phyloP scores from a whole-genome alignment of 2,888 invertebrate genomes.

The Athripsodes cinereus region DNA sequence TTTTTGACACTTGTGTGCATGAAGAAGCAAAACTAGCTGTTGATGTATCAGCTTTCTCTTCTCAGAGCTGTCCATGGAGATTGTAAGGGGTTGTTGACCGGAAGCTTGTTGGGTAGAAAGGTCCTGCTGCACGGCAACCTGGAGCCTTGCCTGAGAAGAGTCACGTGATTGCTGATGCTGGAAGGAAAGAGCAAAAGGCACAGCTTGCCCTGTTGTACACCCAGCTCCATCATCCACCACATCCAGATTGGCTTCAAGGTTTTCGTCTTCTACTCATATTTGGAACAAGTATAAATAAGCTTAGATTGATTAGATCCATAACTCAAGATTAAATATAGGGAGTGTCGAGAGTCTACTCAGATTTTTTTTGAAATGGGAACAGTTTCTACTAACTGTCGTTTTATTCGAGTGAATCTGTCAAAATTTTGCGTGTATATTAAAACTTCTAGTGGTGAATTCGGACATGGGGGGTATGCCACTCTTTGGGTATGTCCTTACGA shows the following conservation, averaged over 20 bases:
- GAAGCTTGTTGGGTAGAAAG: conserved; percentile 34
- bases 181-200: conserved; percentile 71
- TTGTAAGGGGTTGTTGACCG: conserved; percentile 42
- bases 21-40: conserved; percentile 90
- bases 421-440: no score
- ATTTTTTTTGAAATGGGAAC: no score
- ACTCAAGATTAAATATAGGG: no score
- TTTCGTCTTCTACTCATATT: no score
- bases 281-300: no score
- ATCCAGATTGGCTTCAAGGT: conserved; percentile 55
- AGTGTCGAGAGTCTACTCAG: no score
- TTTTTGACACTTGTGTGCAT: conserved; percentile 98
- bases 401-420: no score
- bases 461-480: no score
- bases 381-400: no score
- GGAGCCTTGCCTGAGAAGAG: conserved; percentile 54
- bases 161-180: conserved; percentile 73
- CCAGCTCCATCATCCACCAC: conserved; percentile 59
- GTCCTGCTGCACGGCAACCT: conserved; percentile 49
- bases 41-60: conserved; percentile 98
- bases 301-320: no score
- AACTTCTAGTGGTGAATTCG: no score
- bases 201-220: conserved; percentile 65
- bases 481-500: no score
- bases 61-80: conserved; percentile 83